Evolutionary conservation across 2,113 vertebrate genomes (phyloP).

Genomic region (Pachyramphus minor): DNA sequence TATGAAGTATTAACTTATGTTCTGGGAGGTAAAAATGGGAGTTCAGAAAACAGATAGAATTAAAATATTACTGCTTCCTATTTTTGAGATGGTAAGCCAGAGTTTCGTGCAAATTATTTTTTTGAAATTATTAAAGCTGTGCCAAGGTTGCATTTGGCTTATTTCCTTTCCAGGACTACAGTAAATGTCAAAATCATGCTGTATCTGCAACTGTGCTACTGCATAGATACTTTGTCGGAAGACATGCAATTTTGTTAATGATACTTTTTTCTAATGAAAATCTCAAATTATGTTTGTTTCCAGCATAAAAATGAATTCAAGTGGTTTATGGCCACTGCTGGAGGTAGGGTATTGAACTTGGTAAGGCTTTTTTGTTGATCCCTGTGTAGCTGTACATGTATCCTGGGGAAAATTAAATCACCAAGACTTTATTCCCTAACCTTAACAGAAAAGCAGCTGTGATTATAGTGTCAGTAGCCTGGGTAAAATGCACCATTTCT

Average conservation of each 20-base stretch:
- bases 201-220: not conserved
- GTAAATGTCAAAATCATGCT: constrained; percentile 12
- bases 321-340: not conserved
- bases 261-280: not conserved
- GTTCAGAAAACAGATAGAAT: not conserved
- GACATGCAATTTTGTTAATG: not conserved
- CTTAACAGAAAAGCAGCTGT: not conserved
- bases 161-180: not conserved
- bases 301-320: not conserved
- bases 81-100: not conserved
- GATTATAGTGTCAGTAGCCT: not conserved
- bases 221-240: not conserved
- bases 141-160: not conserved
- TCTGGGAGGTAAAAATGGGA: not conserved
- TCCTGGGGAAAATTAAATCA: not conserved
- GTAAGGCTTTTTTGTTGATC: not conserved
- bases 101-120: not conserved
- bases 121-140: not conserved
- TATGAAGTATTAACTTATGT: not conserved
- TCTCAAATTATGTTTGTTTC: not conserved
- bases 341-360: not conserved
- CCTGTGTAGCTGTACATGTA: not conserved
- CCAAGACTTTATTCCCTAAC: not conserved
- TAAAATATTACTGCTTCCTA: not conserved
- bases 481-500: not conserved